Evolutionary conservation across 1,140 invertebrate genomes (phyloP).

Genomic region (Micrasema minimum): DNA sequence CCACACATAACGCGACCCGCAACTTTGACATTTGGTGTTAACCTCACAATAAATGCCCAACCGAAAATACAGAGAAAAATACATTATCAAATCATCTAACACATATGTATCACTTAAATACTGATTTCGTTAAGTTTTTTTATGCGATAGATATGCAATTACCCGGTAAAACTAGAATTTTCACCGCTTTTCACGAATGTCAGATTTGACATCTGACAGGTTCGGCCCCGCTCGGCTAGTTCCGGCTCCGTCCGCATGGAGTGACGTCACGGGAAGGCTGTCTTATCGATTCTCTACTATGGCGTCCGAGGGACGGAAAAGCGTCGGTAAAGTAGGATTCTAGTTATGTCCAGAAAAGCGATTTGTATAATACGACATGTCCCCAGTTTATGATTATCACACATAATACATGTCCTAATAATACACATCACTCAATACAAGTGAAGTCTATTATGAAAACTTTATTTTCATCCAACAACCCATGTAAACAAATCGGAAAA

Average conservation of each 20-base stretch:
- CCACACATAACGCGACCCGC: constrained; percentile 11
- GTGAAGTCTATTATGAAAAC: no score
- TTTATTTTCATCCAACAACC: no score
- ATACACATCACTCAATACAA: no score
- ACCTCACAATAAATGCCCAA: constrained; percentile 37
- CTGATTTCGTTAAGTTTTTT: not conserved
- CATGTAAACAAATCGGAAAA: no score
- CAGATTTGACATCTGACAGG: constrained; percentile 53
- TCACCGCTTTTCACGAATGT: constrained; percentile 47
- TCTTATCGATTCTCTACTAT: constrained; percentile 46
- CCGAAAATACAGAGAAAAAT: not conserved
- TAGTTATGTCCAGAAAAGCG: no score
- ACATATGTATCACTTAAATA: not conserved
- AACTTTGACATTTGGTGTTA: constrained; percentile 48
- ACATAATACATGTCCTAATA: no score
- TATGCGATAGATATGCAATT: not conserved
- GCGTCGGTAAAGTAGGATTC: constrained; percentile 44
- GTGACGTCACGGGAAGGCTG: constrained; percentile 39
- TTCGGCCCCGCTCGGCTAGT: constrained; percentile 29
- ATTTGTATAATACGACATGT: no score
- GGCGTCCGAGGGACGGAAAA: constrained; percentile 33
- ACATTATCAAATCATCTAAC: no score
- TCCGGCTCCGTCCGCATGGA: constrained; percentile 31
- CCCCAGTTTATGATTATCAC: no score
- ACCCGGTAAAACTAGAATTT: constrained; percentile 23